Conservation (phyloP, 2,797 vertebrate genomes). For the Gila robusta region DNA sequence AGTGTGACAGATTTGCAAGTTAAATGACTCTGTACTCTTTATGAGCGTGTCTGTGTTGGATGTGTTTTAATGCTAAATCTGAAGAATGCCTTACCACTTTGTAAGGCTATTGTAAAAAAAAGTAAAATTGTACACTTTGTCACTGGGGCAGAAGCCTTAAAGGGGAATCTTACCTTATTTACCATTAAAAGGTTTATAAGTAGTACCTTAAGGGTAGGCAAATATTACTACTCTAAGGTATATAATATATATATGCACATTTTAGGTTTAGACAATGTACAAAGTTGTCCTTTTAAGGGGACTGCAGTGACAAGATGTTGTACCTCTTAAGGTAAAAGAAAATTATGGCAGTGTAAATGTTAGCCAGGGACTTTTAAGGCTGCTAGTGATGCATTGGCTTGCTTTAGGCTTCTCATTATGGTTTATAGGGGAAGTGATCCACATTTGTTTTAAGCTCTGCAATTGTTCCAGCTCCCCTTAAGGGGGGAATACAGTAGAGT, state of each 20-base stretch:
- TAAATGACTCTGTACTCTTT: neutral
- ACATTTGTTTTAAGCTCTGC: conserved; percentile 48
- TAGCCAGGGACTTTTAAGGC: conserved; percentile 50
- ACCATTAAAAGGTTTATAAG: neutral
- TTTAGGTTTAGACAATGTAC: neutral
- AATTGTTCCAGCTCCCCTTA: conserved; percentile 29
- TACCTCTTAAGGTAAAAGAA: neutral
- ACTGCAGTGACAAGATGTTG: neutral
- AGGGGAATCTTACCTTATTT: neutral
- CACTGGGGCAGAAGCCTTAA: neutral
- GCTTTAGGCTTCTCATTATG: conserved; percentile 70
- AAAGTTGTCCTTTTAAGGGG: neutral
- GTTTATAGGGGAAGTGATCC: conserved; percentile 69
- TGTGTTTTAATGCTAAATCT: neutral
- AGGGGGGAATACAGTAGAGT: conserved; percentile 15
- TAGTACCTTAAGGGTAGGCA: neutral
- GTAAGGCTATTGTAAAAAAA: neutral
- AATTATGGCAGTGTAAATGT: conserved; percentile 1
- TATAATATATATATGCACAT: neutral
- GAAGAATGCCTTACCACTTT: neutral
- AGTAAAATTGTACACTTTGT: conserved; percentile 40
- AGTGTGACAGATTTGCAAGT: conserved; percentile 4
- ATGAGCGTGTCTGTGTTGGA: neutral
- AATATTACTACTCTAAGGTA: neutral
- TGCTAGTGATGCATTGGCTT: conserved; percentile 62